Evolutionary conservation across 2,888 invertebrate species (phyloP).

Genomic region (Brenthis hecate): DNA sequence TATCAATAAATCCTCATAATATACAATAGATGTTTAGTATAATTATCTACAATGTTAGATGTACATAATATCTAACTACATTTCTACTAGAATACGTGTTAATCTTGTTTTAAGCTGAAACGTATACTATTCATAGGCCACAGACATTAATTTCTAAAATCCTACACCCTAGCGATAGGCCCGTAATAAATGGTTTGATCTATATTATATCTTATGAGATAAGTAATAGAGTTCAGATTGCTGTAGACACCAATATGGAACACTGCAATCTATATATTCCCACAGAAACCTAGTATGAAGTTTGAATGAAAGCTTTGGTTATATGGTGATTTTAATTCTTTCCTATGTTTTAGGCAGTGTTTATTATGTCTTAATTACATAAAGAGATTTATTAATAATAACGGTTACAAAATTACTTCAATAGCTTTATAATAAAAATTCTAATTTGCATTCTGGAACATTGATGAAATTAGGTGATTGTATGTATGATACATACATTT

Average conservation of each 20-base stretch:
- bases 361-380: neutral
- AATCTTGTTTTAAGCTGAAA: neutral
- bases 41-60: too few species aligned
- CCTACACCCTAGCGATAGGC: neutral
- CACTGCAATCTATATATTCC: neutral
- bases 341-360: neutral
- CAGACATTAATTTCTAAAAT: slow-evolving; percentile 20
- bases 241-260: neutral
- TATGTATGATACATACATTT: too few species aligned
- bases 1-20: too few species aligned
- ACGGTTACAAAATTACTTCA: too few species aligned
- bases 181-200: neutral
- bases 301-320: neutral
- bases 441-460: too few species aligned
- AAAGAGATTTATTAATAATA: too few species aligned
- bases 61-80: neutral
- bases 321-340: slow-evolving; percentile 6
- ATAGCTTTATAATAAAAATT: too few species aligned
- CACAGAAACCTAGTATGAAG: neutral
- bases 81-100: neutral
- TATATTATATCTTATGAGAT: neutral
- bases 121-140: slow-evolving; percentile 16
- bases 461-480: too few species aligned
- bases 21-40: too few species aligned
- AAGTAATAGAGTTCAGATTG: neutral